A percentile compares a stretch with the other conserved stretches of the same genome.
Conservation (phyloP, 2,113 vertebrate species). For the Anas platyrhynchos region DNA sequence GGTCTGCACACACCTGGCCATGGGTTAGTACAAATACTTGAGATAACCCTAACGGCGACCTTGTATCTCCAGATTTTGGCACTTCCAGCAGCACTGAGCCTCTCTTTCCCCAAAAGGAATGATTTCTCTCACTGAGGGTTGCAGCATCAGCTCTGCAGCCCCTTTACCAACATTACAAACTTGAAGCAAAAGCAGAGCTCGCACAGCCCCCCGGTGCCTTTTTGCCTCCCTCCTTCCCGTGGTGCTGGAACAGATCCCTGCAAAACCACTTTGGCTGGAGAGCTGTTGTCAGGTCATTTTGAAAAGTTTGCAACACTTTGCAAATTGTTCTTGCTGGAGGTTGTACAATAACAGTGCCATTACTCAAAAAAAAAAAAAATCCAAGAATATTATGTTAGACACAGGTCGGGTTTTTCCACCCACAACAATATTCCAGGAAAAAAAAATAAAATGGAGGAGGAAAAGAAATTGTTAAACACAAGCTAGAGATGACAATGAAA, state of each 20-base stretch:
- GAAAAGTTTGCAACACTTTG: constrained; percentile 45
- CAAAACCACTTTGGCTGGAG: constrained; percentile 28
- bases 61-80: background rate
- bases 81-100: background rate
- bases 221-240: background rate
- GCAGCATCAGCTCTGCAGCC: background rate
- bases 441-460: background rate
- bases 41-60: background rate
- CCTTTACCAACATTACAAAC: background rate
- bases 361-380: background rate
- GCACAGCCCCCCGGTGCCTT: background rate
- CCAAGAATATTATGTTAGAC: background rate
- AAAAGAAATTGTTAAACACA: constrained; percentile 14
- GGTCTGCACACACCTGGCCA: background rate
- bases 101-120: background rate
- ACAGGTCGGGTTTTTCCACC: constrained; percentile 13
- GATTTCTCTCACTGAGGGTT: rapidly evolving
- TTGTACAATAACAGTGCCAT: constrained; percentile 19
- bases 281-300: constrained; percentile 55
- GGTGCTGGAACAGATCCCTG: constrained; percentile 5
- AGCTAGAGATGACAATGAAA: constrained; percentile 20
- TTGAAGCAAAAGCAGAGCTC: background rate
- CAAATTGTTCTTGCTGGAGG: constrained; percentile 56
- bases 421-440: background rate
- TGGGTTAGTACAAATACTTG: background rate